These are phyloP conservation scores for Rhorus exstirpatorius DNA, from an alignment of 2,888 invertebrate species.

Conservation along the genomic window DNA sequence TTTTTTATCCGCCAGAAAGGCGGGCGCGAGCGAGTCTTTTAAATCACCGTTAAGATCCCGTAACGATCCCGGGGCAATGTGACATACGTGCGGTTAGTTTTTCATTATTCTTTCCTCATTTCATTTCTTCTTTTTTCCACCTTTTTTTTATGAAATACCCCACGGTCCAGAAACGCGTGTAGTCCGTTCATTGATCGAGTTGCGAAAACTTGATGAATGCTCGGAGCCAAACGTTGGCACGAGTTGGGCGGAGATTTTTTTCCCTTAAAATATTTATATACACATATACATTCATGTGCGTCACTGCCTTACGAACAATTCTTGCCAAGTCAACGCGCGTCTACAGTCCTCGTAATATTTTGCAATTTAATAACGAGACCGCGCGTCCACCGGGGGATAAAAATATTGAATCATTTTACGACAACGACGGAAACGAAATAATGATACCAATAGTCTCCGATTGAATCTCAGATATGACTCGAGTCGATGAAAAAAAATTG, in stretches of 20 bases:
- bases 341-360: conserved; percentile 34
- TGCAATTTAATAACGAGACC: conserved; percentile 60
- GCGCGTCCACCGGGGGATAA: conserved; percentile 23
- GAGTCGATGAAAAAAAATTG: conserved; percentile 20
- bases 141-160: conserved; percentile 23
- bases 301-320: conserved; percentile 29
- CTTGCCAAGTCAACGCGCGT: conserved; percentile 42
- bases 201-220: conserved; percentile 60
- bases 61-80: conserved; percentile 68
- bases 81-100: conserved; percentile 64
- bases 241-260: conserved; percentile 63
- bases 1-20: conserved; percentile 57
- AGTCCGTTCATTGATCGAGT: conserved; percentile 46
- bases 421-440: conserved; percentile 11
- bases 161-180: conserved; percentile 41
- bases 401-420: neutral
- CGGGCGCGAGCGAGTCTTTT: conserved; percentile 55
- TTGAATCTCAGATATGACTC: conserved; percentile 28
- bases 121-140: conserved; percentile 16
- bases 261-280: conserved; percentile 31
- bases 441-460: conserved; percentile 23
- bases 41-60: conserved; percentile 60
- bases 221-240: conserved; percentile 44
- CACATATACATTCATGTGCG: neutral
- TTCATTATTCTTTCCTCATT: conserved; percentile 37